Evolutionary conservation across 2,797 vertebrate genomes (phyloP), one percentile per base, ranked within the genome.

Genomic region (Chelonia mydas): DNA sequence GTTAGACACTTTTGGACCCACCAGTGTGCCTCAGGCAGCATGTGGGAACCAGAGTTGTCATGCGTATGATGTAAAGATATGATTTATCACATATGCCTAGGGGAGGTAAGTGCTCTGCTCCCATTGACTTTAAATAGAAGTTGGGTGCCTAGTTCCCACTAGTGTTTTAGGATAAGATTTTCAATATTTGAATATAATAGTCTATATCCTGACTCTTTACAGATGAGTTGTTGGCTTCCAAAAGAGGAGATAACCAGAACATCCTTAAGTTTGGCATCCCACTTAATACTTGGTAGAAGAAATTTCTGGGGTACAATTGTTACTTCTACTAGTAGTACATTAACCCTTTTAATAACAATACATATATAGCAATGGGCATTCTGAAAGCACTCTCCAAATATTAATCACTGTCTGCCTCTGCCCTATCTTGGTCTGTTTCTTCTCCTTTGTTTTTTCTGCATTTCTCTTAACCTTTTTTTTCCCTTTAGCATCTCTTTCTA

Each of bases 331-430:
- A 50, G 13, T 81, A 41, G 80, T 27, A 19, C 21, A 15, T 50
- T 28, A 3, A 83, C 19, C 33, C 74, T 88, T 50, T 49, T 82
- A 55, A 37, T 2, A 27, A 28, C 23, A 65, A 23, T 33, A 59
- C 11, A 41, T 13, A 28, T 31, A 59, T 59, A 59, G 54, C 55
- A 65, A 33, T 31, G 83, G 59, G 27, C 19, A 4, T 50, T 16
- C 68, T 47, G 16, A 17, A 90, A 87, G n/a, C 19, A 77, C 45
- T 31, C 28, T 41, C 23, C 4, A 81, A 83, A 83, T 23, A 25
- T 31, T 41, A 0, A 17, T 27, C 50, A 83, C 15, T 55, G 3
- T 16, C 1, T 17, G 2, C 10, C 1, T 15, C 90, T 88, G 33
- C 74, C 28, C 82, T 55, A 33, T 86, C 79, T 92, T 1, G 27